Base-by-base conservation (phyloP, 1,140 invertebrate species). In the Episyrphus balteatus region DNA sequence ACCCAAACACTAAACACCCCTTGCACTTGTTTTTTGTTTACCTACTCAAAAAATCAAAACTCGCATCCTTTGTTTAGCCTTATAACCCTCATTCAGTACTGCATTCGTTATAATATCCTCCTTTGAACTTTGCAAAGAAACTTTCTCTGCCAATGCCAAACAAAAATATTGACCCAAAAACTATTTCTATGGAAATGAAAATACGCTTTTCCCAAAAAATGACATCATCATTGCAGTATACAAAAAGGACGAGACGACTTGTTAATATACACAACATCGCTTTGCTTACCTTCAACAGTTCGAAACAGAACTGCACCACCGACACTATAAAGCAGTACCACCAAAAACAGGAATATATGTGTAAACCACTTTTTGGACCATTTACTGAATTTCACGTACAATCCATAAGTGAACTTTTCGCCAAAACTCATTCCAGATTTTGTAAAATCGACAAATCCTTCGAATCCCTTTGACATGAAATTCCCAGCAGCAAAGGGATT, bases 291-390 rank as follows among this genome's bases (percentile, higher is more conserved):
- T 75, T 92, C 89, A 14, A 89, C 66, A 17, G 78, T 71, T 17
- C 80, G 69, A 61, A 92, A 92, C 10, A 89, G 70, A 33, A 81
- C 66, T 1, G 86, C 88, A 19, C 88, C 89, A 1, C 83, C 76
- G 19, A 84, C 68, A 51, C 81, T 90, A 63, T 91, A 92, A 7
- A 81, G 68, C 21, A 82, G 69, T 30, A 92, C 76, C 51, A 90
- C 78, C 45, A 85, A 57, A 53, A 84, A 77, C 47, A 92, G 75
- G 65, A 92, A 88, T 32, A 89, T 78, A 70, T 92, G 88, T 9
- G 87, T 90, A 64, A 92, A 90, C 86, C 88, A 92, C 51, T 79
- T 78, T 55, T 79, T 82, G 1, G 86, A 90, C 74, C 81, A 81
- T 12, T 76, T 70, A 61, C 81, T 81, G 37, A 88, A 68, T 70